These are phyloP conservation scores for Flexamia atlantica DNA, from an alignment of 2,888 invertebrate genomes.

Conservation along the genomic window DNA sequence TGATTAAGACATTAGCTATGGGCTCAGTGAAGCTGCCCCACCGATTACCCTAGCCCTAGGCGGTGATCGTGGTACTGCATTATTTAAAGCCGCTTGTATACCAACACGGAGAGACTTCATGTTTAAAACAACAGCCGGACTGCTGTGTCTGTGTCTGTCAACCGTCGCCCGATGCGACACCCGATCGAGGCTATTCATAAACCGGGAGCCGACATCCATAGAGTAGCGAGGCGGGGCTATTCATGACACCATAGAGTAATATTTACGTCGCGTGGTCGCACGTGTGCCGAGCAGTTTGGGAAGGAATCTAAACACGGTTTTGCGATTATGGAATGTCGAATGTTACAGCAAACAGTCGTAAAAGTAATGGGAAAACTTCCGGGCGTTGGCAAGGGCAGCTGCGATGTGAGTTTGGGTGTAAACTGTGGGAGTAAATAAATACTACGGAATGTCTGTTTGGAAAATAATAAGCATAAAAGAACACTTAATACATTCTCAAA, in stretches of 20 bases:
- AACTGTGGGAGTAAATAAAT: too few species aligned
- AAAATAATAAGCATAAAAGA: too few species aligned
- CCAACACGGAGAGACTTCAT: background rate
- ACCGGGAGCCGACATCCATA: slow-evolving; percentile 9
- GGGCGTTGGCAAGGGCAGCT: background rate
- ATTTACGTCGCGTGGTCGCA: slow-evolving; percentile 8
- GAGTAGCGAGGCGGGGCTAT: slow-evolving; percentile 21
- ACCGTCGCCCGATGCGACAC: background rate
- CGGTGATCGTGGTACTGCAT: slow-evolving; percentile 7
- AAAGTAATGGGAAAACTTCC: background rate
- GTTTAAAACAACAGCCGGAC: slow-evolving; percentile 39
- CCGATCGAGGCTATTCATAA: slow-evolving; percentile 33
- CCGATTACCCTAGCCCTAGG: background rate
- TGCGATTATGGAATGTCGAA: background rate
- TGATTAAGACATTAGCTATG: slow-evolving; percentile 13
- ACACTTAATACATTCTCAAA: too few species aligned
- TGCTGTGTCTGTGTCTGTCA: slow-evolving; percentile 14
- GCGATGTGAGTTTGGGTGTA: too few species aligned
- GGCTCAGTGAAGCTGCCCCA: background rate
- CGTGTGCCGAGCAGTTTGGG: background rate
- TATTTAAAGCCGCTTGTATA: slow-evolving; percentile 1
- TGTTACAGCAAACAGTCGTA: slow-evolving; percentile 3
- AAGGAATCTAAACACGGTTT: background rate
- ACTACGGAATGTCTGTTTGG: too few species aligned
- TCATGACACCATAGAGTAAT: slow-evolving; percentile 29